These are phyloP conservation scores for Pardosa pseudoannulata DNA, from an alignment of 2,888 invertebrate species.

Conservation along the genomic window DNA sequence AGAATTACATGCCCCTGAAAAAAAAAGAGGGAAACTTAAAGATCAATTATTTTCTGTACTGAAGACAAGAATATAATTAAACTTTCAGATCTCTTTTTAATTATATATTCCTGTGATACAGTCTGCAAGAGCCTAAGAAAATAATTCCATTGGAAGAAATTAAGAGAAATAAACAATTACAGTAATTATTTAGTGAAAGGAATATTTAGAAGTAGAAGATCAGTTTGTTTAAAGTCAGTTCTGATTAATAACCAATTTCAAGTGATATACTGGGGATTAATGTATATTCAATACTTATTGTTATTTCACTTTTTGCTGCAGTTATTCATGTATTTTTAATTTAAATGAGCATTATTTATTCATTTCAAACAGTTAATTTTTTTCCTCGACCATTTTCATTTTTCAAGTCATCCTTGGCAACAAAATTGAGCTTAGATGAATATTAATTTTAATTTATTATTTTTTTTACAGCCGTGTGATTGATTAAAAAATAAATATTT, in stretches of 20 bases:
- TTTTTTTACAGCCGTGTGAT: no score
- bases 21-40: slow-evolving; percentile 58
- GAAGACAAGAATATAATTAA: slow-evolving; percentile 70
- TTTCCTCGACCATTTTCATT: no score
- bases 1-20: neutral
- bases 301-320: neutral
- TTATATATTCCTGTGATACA: slow-evolving; percentile 27
- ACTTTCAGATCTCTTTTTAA: slow-evolving; percentile 58
- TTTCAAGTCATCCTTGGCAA: no score
- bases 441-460: no score
- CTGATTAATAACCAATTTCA: slow-evolving; percentile 7
- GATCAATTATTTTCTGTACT: slow-evolving; percentile 63
- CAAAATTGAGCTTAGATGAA: no score
- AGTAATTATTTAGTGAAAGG: slow-evolving; percentile 3
- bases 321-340: neutral
- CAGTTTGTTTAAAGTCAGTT: neutral
- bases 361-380: no score
- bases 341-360: no score
- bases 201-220: neutral
- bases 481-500: no score
- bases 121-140: neutral
- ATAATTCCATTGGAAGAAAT: slow-evolving; percentile 32
- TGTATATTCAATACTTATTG: neutral
- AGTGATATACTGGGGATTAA: neutral
- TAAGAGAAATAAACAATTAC: slow-evolving; percentile 55